These are phyloP conservation scores for Drosophila nigricruria DNA, from an alignment of 2,888 invertebrate species.

Conservation along the genomic window DNA sequence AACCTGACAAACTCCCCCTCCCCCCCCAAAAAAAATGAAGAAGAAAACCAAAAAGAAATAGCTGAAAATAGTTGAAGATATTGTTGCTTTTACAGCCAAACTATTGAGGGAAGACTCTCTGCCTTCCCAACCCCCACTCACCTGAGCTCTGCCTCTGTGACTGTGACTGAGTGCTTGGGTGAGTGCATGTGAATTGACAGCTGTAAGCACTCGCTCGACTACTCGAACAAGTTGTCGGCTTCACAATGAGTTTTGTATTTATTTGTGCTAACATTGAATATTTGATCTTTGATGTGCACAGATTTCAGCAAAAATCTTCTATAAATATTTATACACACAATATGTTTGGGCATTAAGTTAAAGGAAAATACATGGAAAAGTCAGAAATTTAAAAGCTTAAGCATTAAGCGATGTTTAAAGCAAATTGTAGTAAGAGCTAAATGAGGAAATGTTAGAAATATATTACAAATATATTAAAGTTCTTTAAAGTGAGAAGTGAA, in stretches of 20 bases:
- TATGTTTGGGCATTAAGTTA: not conserved
- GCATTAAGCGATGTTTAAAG: too few relatives aligned
- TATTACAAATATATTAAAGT: too few relatives aligned
- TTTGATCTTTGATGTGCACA: conserved; percentile 16
- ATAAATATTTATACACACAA: conserved; percentile 24
- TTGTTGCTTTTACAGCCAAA: conserved; percentile 34
- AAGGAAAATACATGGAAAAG: not conserved
- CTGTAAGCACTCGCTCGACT: conserved; percentile 16
- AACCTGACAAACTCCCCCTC: conserved; percentile 15
- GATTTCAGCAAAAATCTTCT: conserved; percentile 25
- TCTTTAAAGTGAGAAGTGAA: not conserved
- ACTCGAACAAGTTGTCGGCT: conserved; percentile 14
- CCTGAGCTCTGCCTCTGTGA: conserved; percentile 12
- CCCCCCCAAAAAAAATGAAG: not conserved
- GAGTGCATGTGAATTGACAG: conserved; percentile 37
- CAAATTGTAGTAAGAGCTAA: too few relatives aligned
- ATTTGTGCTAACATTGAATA: conserved; percentile 7
- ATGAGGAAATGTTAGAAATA: too few relatives aligned
- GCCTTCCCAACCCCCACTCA: not conserved
- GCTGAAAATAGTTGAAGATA: conserved; percentile 14
- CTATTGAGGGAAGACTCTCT: conserved; percentile 12
- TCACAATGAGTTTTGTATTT: conserved; percentile 29
- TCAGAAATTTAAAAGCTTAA: not conserved
- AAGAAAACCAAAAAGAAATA: too few relatives aligned
- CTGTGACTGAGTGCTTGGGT: conserved; percentile 12